Percentiles rank a stretch among this genome's conserved stretches.
phyloP scores from a whole-genome alignment of 2,888 invertebrate genomes.

The Trissoscelio sp. region DNA sequence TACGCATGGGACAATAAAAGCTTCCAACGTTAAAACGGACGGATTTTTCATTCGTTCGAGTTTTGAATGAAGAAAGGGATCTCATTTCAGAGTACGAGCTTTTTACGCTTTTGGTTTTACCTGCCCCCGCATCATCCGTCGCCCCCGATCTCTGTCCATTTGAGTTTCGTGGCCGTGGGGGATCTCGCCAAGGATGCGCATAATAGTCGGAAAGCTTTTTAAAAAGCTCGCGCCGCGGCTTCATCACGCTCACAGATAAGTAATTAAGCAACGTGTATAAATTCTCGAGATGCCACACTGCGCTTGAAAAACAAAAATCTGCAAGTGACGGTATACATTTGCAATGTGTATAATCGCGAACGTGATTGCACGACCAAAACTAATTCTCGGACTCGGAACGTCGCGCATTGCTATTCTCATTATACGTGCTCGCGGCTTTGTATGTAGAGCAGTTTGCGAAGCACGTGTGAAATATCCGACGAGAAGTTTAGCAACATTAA shows the following conservation, averaged over 20 bases:
- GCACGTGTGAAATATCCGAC: slow-evolving; percentile 55
- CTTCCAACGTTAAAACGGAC: slow-evolving; percentile 74
- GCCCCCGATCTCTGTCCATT: slow-evolving; percentile 60
- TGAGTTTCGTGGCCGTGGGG: slow-evolving; percentile 72
- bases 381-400: slow-evolving; percentile 53
- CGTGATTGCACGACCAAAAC: slow-evolving; percentile 63
- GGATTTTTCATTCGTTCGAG: slow-evolving; percentile 78
- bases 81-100: slow-evolving; percentile 78
- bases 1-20: slow-evolving; percentile 78
- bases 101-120: slow-evolving; percentile 79
- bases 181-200: slow-evolving; percentile 75
- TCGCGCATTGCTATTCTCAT: slow-evolving; percentile 48
- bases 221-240: slow-evolving; percentile 57
- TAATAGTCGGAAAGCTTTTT: slow-evolving; percentile 72
- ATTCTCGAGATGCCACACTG: slow-evolving; percentile 53
- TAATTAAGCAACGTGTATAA: slow-evolving; percentile 73
- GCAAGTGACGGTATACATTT: slow-evolving; percentile 54
- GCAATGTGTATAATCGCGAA: slow-evolving; percentile 60
- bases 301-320: slow-evolving; percentile 57
- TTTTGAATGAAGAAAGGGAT: slow-evolving; percentile 78
- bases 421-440: slow-evolving; percentile 34
- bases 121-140: slow-evolving; percentile 32
- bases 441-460: slow-evolving; percentile 40
- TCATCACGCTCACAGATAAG: slow-evolving; percentile 72
- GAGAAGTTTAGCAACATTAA: slow-evolving; percentile 39